phyloP scores from a whole-genome alignment of 2,113 vertebrate species.

The Pluvianellus socialis region DNA sequence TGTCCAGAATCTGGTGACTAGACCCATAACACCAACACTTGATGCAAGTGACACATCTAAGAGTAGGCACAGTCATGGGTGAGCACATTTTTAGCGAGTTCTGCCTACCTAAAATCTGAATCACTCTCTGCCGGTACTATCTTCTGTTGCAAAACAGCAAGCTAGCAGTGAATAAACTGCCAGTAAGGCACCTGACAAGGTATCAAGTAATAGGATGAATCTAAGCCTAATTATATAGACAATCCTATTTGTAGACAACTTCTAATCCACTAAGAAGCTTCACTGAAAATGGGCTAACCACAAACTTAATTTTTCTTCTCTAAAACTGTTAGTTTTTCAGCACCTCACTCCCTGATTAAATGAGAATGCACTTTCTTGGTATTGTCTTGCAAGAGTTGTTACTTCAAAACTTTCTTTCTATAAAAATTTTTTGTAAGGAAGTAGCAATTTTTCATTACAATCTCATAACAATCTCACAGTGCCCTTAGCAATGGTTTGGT shows the following conservation, averaged over 20 bases:
- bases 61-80: background rate
- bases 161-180: background rate
- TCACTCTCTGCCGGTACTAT: background rate
- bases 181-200: background rate
- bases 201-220: slow-evolving; percentile 13
- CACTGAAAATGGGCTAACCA: background rate
- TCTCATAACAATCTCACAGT: background rate
- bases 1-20: background rate
- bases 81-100: background rate
- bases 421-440: background rate
- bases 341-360: background rate
- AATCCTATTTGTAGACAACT: slow-evolving; percentile 17
- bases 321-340: background rate
- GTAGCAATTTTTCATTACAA: background rate
- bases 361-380: background rate
- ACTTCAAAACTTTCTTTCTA: background rate
- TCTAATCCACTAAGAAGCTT: slow-evolving; percentile 32
- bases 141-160: background rate
- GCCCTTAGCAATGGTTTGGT: background rate
- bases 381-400: background rate
- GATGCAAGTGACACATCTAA: background rate
- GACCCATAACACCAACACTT: background rate
- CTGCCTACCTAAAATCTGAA: background rate
- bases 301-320: background rate
- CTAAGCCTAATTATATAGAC: slow-evolving; percentile 20